Base-by-base conservation (phyloP, 2,888 invertebrate genomes). In the Lasioglossum calceatum region DNA sequence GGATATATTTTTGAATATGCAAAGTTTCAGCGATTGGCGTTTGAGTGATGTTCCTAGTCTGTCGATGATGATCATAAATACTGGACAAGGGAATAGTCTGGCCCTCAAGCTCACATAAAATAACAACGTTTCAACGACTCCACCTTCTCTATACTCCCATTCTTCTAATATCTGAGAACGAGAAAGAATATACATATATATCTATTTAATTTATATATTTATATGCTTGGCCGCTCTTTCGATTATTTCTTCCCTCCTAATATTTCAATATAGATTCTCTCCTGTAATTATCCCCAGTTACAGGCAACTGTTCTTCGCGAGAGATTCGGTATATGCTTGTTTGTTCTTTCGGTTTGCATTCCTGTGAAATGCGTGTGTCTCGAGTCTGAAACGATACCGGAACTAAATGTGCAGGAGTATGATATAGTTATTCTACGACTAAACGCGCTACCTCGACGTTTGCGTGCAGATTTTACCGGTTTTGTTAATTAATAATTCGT, bases 71-170 rank as follows among this genome's bases (percentile, higher is more conserved):
- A 84, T 74, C 73, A 85, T 83, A 86, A 84, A 86, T 83, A 87
- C 81, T 58, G 47, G 88, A 86, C 82, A 88, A 92, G 88, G 81
- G 80, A 91, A 87, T 89, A 86, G 58, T 87, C 79, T 76, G 61
- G 58, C 87, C 88, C 81, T 79, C 81, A 88, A 90, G 89, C 85
- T 91, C 87, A 88, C 90, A 88, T 86, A 89, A 92, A 89, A 88
- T 87, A 89, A 92, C 89, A 92, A 92, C 84, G 81, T 86, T 82
- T 88, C 50, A 91, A 91, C 86, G 90, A 90, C 81, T 85, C 74
- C 80, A 84, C 84, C 79, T 81, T 86, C 70, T 87, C 81, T 79
- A 86, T 85, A 82, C 72, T 87, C 80, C 84, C 86, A 78, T 82
- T 81, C 84, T 73, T 81, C 80, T 82, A 70, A 83, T 84, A 86